Conservation (phyloP, 2,797 vertebrate genomes). For the Tenualosa thibaudeaui region DNA sequence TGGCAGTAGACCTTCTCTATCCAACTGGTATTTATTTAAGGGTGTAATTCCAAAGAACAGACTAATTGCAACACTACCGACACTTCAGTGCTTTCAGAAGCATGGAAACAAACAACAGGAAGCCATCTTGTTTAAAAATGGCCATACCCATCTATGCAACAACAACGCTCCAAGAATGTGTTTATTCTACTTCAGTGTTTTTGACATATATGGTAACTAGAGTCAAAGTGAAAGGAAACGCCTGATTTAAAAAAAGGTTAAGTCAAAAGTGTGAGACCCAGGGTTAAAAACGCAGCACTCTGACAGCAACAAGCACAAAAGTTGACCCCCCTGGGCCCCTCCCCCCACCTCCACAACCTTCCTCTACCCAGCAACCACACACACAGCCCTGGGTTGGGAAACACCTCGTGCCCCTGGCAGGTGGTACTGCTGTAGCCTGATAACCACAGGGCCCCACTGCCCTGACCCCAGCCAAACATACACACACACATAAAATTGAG, state of each 20-base stretch:
- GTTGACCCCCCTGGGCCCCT: neutral
- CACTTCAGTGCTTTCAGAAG: neutral
- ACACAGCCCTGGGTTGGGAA: constrained; percentile 38
- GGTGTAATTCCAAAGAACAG: neutral
- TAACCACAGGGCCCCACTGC: constrained; percentile 62
- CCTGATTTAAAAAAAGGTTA: neutral
- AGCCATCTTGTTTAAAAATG: neutral
- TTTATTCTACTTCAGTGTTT: neutral
- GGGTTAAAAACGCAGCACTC: neutral
- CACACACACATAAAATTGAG: constrained; percentile 19
- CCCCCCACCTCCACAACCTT: neutral
- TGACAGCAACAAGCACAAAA: neutral
- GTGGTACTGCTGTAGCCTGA: constrained; percentile 67
- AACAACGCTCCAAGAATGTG: neutral
- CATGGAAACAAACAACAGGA: constrained; percentile 16
- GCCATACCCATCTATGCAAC: constrained; percentile 8
- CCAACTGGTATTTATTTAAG: constrained; percentile 6
- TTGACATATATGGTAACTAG: neutral
- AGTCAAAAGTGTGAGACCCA: neutral
- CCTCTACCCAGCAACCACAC: constrained; percentile 39
- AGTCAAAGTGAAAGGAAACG: neutral
- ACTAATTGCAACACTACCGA: neutral
- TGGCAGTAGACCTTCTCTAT: neutral
- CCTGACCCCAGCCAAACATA: constrained; percentile 32
- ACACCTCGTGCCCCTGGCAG: constrained; percentile 58